Conservation (phyloP, 2,888 invertebrate genomes). For the Epiperipatus broadwayi region DNA sequence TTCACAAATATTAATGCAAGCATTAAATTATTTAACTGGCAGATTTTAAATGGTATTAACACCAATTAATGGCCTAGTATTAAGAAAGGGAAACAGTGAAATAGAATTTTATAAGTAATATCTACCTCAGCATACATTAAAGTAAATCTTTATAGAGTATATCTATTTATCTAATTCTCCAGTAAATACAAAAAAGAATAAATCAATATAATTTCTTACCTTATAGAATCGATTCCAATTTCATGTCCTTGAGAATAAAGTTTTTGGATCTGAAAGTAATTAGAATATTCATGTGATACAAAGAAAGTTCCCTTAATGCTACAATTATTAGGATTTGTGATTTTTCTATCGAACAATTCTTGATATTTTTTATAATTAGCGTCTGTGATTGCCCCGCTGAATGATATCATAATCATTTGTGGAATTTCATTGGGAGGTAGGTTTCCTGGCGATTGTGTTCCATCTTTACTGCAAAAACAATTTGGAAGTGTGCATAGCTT, state of each 20-base stretch:
- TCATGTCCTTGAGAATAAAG: constrained; percentile 76
- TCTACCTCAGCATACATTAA: too few relatives aligned
- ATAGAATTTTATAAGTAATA: too few relatives aligned
- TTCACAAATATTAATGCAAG: too few relatives aligned
- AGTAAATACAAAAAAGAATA: too few relatives aligned
- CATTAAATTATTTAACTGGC: too few relatives aligned
- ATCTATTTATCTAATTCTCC: too few relatives aligned
- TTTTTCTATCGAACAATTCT: constrained; percentile 57
- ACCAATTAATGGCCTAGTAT: too few relatives aligned
- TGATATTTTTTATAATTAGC: constrained; percentile 73
- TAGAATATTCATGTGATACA: constrained; percentile 71
- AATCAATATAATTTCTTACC: too few relatives aligned
- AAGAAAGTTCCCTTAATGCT: constrained; percentile 77
- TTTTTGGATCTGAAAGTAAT: constrained; percentile 78
- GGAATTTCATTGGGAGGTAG: too few relatives aligned
- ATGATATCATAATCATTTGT: constrained; percentile 76
- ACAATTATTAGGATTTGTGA: constrained; percentile 73
- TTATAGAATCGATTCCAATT: constrained; percentile 67
- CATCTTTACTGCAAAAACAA: constrained; percentile 79
- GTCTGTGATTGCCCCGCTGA: constrained; percentile 77
- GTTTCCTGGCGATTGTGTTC: constrained; percentile 64
- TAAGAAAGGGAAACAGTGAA: too few relatives aligned
- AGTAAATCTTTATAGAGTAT: too few relatives aligned
- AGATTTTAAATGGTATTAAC: too few relatives aligned
- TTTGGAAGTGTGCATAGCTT: constrained; percentile 69